Evolutionary conservation across 1,140 invertebrate genomes (phyloP), one percentile per base, ranked within the genome.

Genomic region (Anastrepha ludens): DNA sequence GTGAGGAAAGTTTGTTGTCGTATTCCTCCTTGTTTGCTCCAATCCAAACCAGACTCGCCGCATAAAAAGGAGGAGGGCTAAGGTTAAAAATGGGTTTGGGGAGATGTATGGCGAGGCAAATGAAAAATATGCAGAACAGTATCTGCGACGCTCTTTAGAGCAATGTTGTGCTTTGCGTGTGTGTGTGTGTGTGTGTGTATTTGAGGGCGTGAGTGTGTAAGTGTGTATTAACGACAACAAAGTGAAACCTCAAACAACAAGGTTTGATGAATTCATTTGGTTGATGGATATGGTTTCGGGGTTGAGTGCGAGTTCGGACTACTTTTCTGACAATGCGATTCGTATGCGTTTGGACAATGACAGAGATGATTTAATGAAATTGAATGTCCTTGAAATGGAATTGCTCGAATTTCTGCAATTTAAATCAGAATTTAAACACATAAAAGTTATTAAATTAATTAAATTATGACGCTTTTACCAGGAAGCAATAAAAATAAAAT

Each of bases 61-160:
- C 64, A 67, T 55, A 55, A 67, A 67, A 29, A 15, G 64, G 60
- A n/a, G 5, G 64, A 11, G 7, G 5, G n/a, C 7, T 67, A 39
- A 55, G 20, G n/a, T 6, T 39, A 39, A 17, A 20, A 50, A n/a
- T 88, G 90, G 88, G 89, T 89, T 89, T 89, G 89, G 90, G 85
- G 70, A 87, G 91, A 90, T 91, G 91, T 90, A 91, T 91, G 91
- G 91, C 91, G 90, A 90, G 87, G 88, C 88, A 90, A 91, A 88
- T 89, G 89, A 89, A 91, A 85, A 87, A 87, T 78, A 58, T 70
- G 70, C 87, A 60, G 64, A 44, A 78, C 64, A 90, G n/a, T 44
- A 58, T 87, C 60, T 70, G 64, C 86, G 58, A 88, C 29, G 58
- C 87, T 88, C 67, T 62, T 70, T 39, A 70, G 86, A 64, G 59